Base-by-base conservation (phyloP, 92 coral and sea anemone species). In the Epizoanthus scotinus region DNA sequence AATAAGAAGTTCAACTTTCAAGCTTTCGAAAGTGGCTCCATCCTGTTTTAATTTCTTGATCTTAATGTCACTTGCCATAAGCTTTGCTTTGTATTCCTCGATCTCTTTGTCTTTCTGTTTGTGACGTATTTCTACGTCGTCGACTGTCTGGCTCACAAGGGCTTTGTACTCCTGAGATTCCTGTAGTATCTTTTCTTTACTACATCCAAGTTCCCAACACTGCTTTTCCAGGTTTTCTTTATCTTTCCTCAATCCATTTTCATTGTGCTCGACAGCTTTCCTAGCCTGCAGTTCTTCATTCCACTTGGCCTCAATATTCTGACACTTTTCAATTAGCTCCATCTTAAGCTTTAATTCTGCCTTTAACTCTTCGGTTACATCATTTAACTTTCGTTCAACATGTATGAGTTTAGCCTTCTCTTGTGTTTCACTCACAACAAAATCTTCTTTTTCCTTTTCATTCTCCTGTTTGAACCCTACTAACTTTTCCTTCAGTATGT, bases 351-450 rank as follows among this genome's bases (percentile, higher is more conserved):
- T 73, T 28, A 52, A 31, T 28, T 84, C 86, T n/a, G 25, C 40
- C n/a, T 79, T 56, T 3, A 88, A 83, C n/a, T 63, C 60, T 15
- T 57, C 86, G 12, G 86, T 77, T 10, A 89, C 59, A 28, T 81
- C 49, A 50, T 81, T 59, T 28, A 90, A 42, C 58, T 85, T 58
- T 38, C 89, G 53, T 55, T 78, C 90, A 12, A 63, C 73, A n/a
- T 90, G 81, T 44, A 87, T 83, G 5, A 87, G 69, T 80, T 87
- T 74, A 6, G 87, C 71, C 77, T 92, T 90, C 25, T 87, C 92
- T 17, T 87, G 84, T 1, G 87, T 82, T 62, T 92, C 90, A 60
- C 79, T 83, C 34, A 82, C 73, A 36, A 92, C 73, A 9, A 73
- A 85, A 0, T 73, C 90, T 53, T 87, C 97, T 26, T 85, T 83